phyloP scores from a whole-genome alignment of 1,140 invertebrate genomes.

The Rhagoletis pomonella region DNA sequence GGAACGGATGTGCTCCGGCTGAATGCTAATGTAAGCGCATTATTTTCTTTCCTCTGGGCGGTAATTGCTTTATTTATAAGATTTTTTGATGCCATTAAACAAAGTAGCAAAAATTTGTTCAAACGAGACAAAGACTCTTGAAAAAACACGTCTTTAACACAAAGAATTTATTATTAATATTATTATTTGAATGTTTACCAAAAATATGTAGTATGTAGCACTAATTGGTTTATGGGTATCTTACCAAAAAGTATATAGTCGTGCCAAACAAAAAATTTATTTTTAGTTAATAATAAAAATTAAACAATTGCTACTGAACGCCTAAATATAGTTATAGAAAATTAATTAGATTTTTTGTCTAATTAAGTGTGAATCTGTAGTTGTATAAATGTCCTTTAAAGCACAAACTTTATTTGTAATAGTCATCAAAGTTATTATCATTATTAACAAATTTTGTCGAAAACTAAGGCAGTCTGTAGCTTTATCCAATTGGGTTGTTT shows the following conservation, averaged over 20 bases:
- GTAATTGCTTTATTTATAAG: not conserved
- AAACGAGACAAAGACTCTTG: not conserved
- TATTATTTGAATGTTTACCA: not conserved
- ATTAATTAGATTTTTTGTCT: no score
- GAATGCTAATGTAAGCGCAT: slow-evolving; percentile 33
- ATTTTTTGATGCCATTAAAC: slow-evolving; percentile 38
- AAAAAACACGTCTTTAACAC: not conserved
- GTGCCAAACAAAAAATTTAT: not conserved
- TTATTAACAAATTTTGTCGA: no score
- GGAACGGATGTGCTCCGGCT: not conserved
- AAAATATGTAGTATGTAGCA: slow-evolving; percentile 4
- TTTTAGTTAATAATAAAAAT: no score
- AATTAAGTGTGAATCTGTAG: no score
- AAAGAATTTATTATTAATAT: not conserved
- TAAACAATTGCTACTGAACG: no score
- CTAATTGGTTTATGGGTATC: not conserved
- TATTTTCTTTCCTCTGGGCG: slow-evolving; percentile 17
- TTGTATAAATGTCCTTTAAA: no score
- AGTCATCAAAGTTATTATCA: no score
- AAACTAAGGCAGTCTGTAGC: not conserved
- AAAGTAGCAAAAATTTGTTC: slow-evolving; percentile 22
- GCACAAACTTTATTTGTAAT: no score
- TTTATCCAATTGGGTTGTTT: not conserved
- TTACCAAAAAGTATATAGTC: not conserved
- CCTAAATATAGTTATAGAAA: no score